Conservation (phyloP, 2,113 vertebrate genomes). For the Polyodon spathula region DNA sequence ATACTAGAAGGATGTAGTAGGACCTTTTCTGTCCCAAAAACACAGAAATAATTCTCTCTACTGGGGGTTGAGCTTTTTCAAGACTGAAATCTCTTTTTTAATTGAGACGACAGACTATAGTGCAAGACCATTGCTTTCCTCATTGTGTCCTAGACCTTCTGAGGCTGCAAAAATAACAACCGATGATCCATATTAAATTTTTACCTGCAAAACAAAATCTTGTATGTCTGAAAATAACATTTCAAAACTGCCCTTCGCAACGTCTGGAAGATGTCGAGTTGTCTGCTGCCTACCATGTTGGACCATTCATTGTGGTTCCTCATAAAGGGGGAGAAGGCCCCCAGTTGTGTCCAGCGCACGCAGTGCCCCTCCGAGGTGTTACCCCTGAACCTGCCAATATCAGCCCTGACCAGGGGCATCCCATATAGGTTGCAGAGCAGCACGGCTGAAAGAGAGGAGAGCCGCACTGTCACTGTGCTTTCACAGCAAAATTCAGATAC, state of each 20-base stretch:
- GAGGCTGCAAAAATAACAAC: constrained; percentile 54
- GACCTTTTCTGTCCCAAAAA: no score
- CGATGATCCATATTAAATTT: no score
- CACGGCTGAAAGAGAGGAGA: constrained; percentile 46
- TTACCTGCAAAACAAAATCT: no score
- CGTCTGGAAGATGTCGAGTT: no score
- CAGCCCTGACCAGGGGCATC: constrained; percentile 79
- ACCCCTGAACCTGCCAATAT: constrained; percentile 82
- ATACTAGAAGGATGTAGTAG: no score
- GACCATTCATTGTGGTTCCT: constrained; percentile 77
- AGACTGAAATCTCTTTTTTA: no score
- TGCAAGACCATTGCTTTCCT: constrained; percentile 61
- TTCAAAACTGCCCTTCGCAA: no score
- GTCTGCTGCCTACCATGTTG: constrained; percentile 51
- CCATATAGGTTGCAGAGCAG: constrained; percentile 81
- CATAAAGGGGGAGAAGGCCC: constrained; percentile 94
- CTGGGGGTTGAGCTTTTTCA: no score
- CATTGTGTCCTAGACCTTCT: constrained; percentile 76
- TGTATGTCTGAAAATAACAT: no score
- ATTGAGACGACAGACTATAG: constrained; percentile 37
- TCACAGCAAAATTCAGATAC: neutral
- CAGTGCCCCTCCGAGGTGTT: constrained; percentile 80
- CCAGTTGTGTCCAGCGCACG: constrained; percentile 90
- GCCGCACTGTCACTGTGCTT: neutral
- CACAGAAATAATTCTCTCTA: no score